phyloP scores from a whole-genome alignment of 2,888 invertebrate genomes.

The Pasiphila rectangulata region DNA sequence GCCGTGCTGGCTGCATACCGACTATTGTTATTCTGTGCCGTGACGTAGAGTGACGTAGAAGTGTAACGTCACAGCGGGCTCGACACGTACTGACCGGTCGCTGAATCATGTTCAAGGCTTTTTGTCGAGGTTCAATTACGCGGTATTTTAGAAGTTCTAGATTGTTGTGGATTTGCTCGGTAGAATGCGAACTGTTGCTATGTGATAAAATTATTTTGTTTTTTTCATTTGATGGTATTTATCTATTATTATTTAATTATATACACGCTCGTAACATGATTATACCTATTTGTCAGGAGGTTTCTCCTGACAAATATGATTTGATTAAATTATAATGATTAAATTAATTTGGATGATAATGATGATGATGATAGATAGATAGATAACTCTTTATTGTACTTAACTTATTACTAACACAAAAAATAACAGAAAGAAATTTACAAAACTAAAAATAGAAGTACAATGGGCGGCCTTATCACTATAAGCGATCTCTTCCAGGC shows the following conservation, averaged over 20 bases:
- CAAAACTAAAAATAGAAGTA: too few relatives aligned
- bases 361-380: too few relatives aligned
- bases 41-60: constrained; percentile 63
- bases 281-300: too few relatives aligned
- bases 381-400: too few relatives aligned
- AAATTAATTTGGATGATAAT: too few relatives aligned
- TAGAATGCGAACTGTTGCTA: background rate
- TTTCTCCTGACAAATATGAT: too few relatives aligned
- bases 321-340: too few relatives aligned
- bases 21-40: constrained; percentile 21
- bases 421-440: too few relatives aligned
- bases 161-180: constrained; percentile 3
- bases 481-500: too few relatives aligned
- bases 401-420: too few relatives aligned
- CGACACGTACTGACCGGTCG: constrained; percentile 35
- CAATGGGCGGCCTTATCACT: too few relatives aligned
- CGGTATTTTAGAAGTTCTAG: constrained; percentile 27
- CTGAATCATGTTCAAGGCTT: constrained; percentile 56
- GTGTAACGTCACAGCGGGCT: constrained; percentile 57
- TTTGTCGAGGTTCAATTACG: constrained; percentile 46
- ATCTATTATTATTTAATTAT: background rate
- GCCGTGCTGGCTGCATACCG: constrained; percentile 46
- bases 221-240: background rate
- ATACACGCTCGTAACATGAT: too few relatives aligned
- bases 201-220: background rate